Evolutionary conservation across 2,113 vertebrate genomes (phyloP).

Genomic region (Planiliza haematocheilus): DNA sequence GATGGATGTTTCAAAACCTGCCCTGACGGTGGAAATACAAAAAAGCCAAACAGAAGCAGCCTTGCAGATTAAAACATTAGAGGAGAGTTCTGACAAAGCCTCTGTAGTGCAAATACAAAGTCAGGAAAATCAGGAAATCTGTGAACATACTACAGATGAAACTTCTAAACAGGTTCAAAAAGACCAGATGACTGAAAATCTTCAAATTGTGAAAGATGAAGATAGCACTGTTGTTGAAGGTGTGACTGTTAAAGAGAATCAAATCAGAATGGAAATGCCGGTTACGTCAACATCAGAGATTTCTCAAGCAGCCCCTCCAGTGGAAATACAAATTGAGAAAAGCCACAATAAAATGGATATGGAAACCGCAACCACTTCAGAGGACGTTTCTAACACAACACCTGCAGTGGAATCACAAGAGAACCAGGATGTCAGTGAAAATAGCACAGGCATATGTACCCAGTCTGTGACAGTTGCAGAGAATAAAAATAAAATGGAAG

Average conservation of each 20-base stretch:
- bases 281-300: neutral
- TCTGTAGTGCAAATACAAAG: slow-evolving; percentile 11
- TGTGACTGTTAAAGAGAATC: slow-evolving; percentile 5
- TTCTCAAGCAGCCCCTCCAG: neutral
- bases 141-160: neutral
- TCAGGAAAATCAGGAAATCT: slow-evolving; percentile 8
- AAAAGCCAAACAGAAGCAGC: slow-evolving; percentile 4
- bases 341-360: neutral
- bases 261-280: slow-evolving; percentile 5
- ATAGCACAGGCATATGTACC: too few relatives aligned
- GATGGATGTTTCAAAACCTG: neutral
- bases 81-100: neutral
- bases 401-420: too few relatives aligned
- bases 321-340: slow-evolving; percentile 2
- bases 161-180: neutral
- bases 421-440: too few relatives aligned
- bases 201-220: slow-evolving; percentile 6
- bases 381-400: too few relatives aligned
- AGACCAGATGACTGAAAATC: neutral
- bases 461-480: too few relatives aligned
- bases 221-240: neutral
- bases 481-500: too few relatives aligned
- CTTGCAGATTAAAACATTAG: neutral
- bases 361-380: too few relatives aligned
- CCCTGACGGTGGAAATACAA: neutral